Evolutionary conservation across 1,140 invertebrate species (phyloP).

Genomic region (Aleiodes sp.): DNA sequence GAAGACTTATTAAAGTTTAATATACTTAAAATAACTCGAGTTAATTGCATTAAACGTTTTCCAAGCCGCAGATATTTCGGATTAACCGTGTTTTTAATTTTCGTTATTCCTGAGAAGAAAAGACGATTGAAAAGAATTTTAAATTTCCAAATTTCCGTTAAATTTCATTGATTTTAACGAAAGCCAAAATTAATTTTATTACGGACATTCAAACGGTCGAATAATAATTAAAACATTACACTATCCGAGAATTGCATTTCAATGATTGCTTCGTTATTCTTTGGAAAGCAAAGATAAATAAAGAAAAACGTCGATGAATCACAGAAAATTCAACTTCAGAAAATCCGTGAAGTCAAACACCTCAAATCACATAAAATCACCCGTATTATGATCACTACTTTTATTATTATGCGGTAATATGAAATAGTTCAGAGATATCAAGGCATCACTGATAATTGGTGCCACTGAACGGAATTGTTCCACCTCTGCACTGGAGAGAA

Average conservation of each 20-base stretch:
- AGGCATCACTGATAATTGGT: neutral
- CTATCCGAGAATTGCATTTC: no score
- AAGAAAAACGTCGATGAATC: no score
- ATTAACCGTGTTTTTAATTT: constrained; percentile 2
- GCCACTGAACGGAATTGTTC: neutral
- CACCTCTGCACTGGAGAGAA: neutral
- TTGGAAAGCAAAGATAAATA: no score
- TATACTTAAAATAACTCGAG: constrained; percentile 1
- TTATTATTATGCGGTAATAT: neutral
- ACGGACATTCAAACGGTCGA: no score
- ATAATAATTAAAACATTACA: no score
- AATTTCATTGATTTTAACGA: no score
- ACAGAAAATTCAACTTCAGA: neutral
- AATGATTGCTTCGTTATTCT: no score
- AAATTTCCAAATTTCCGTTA: no score
- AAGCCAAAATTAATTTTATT: no score
- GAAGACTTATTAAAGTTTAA: constrained; percentile 19
- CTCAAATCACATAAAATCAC: neutral
- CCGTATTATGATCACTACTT: neutral
- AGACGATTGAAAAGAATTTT: neutral
- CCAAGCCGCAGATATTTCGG: neutral
- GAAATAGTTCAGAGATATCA: neutral
- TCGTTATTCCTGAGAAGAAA: neutral
- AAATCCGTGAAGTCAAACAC: no score
- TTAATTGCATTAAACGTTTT: neutral